phyloP scores from a whole-genome alignment of 1,140 invertebrate species.

The Metaphire vulgaris region DNA sequence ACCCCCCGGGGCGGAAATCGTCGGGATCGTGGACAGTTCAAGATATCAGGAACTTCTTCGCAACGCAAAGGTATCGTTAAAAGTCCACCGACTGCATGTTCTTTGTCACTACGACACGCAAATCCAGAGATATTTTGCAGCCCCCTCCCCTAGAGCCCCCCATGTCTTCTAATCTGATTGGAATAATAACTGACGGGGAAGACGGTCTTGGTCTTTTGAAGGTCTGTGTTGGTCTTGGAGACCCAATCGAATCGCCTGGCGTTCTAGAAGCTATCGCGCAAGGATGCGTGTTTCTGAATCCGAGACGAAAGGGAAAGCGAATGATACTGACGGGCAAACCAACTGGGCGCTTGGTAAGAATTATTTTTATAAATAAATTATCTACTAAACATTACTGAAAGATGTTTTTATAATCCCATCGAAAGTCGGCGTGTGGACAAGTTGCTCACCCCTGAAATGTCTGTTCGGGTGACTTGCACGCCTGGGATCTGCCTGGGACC shows the following conservation, averaged over 20 bases:
- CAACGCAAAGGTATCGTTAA: constrained; percentile 3
- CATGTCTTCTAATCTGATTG: no score
- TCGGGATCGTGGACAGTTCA: constrained; percentile 2
- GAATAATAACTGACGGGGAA: no score
- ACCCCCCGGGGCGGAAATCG: neutral
- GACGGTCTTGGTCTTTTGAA: constrained; percentile 13
- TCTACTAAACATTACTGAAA: constrained; percentile 8
- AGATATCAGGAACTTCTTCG: neutral
- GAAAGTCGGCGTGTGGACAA: no score
- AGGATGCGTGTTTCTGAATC: constrained; percentile 29
- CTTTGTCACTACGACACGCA: no score
- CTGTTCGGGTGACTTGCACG: no score
- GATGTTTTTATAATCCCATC: no score
- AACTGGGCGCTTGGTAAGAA: constrained; percentile 22
- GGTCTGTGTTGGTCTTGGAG: constrained; percentile 28
- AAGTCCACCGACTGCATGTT: neutral
- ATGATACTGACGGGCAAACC: constrained; percentile 20
- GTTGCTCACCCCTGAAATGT: no score
- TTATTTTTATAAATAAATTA: neutral
- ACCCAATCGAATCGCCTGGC: constrained; percentile 27
- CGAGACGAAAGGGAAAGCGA: constrained; percentile 1
- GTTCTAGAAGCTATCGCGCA: constrained; percentile 21
- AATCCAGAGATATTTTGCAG: no score
- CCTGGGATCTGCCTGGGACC: no score
- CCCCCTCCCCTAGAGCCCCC: no score